phyloP scores from a whole-genome alignment of 2,888 invertebrate genomes.

The Zygaena filipendulae region DNA sequence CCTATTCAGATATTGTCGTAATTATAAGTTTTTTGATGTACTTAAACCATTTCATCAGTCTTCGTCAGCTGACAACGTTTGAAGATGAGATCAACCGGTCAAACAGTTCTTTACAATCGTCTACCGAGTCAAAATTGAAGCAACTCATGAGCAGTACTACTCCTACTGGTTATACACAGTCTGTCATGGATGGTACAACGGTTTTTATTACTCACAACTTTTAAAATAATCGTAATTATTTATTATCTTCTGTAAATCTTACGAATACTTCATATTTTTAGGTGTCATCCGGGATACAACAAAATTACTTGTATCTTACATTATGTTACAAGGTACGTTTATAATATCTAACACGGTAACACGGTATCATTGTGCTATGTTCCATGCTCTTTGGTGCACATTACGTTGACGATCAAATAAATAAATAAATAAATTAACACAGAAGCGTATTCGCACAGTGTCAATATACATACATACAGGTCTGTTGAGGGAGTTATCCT shows the following conservation, averaged over 20 bases:
- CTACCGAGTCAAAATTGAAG: slow-evolving; percentile 25
- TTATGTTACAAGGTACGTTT: slow-evolving; percentile 38
- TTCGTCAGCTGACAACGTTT: slow-evolving; percentile 33
- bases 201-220: neutral
- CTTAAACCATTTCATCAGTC: too few relatives aligned
- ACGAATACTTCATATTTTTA: slow-evolving; percentile 21
- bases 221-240: neutral
- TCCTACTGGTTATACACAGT: slow-evolving; percentile 21
- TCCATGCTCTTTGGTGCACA: too few relatives aligned
- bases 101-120: slow-evolving; percentile 24
- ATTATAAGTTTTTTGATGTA: too few relatives aligned
- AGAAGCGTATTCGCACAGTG: too few relatives aligned
- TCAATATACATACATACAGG: too few relatives aligned
- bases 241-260: slow-evolving; percentile 2
- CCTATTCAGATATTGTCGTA: too few relatives aligned
- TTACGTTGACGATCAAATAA: too few relatives aligned
- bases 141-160: slow-evolving; percentile 30
- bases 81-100: slow-evolving; percentile 31
- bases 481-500: too few relatives aligned
- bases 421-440: too few relatives aligned
- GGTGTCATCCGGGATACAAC: slow-evolving; percentile 34
- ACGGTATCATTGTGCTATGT: too few relatives aligned
- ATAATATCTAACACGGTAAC: too few relatives aligned
- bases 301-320: slow-evolving; percentile 32
- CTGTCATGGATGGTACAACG: slow-evolving; percentile 25